Conservation (phyloP, 2,888 invertebrate genomes). For the Notocelia uddmanniana region DNA sequence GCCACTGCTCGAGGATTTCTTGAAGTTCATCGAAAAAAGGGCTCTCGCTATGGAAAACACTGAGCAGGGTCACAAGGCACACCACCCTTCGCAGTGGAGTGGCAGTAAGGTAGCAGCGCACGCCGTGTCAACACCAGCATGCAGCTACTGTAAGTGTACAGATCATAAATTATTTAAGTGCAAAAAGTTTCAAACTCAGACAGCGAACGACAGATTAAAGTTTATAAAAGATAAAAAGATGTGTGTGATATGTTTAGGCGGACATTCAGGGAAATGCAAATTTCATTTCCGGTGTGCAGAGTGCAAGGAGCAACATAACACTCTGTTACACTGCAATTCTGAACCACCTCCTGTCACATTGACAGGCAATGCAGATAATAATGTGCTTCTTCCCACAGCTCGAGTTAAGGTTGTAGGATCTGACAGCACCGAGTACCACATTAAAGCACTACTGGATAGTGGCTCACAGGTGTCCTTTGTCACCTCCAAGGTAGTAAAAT, state of each 20-base stretch:
- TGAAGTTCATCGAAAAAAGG: conserved; percentile 43
- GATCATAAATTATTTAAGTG: conserved; percentile 42
- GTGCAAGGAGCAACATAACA: conserved; percentile 44
- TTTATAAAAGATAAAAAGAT: conserved; percentile 28
- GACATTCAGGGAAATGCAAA: conserved; percentile 42
- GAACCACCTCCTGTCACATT: conserved; percentile 20
- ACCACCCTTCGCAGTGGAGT: not conserved
- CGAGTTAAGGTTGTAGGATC: conserved; percentile 36
- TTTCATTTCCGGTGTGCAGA: conserved; percentile 44
- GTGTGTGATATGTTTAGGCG: conserved; percentile 36
- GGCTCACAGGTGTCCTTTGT: conserved; percentile 44
- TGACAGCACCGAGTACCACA: conserved; percentile 39
- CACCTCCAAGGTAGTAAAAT: conserved; percentile 20
- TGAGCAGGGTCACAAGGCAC: not conserved
- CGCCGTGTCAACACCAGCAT: not conserved
- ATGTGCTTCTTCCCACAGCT: conserved; percentile 43
- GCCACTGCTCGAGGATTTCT: conserved; percentile 16
- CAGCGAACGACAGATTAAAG: conserved; percentile 15
- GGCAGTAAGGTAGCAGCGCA: not conserved
- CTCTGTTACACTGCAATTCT: conserved; percentile 36
- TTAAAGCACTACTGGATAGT: conserved; percentile 45
- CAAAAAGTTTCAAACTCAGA: conserved; percentile 29
- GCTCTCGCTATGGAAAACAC: conserved; percentile 43
- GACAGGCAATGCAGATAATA: conserved; percentile 2
- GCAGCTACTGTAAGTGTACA: conserved; percentile 38